Base-by-base conservation (phyloP, 2,113 vertebrate species). In the Sprattus sprattus region DNA sequence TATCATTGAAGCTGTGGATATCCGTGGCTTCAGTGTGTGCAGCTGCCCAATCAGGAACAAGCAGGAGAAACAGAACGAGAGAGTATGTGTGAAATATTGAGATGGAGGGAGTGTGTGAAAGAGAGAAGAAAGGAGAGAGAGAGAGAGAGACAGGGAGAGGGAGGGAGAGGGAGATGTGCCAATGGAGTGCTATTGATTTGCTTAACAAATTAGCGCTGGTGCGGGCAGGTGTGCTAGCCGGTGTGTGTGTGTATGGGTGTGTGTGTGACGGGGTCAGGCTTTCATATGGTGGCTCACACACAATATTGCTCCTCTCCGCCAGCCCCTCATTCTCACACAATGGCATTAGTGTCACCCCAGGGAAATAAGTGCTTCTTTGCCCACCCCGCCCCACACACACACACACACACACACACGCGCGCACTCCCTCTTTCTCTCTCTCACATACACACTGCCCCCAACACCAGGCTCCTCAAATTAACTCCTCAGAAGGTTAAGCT, bases 321-420 rank as follows among this genome's bases (percentile, higher is more conserved):
- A 96, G 95, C 95, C 93, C 93, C 95, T 94, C 94, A 95, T 95
- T 95, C 94, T 93, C 93, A 91, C 93, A 94, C 94, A 95, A 94
- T 95, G 93, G 93, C 91, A 93, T 93, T 93, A 94, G 92, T 90
- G 93, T 93, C 91, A 92, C 95, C 94, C 95, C 90, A 92, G 94
- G 95, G 95, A 96, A 96, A 95, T 96, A 95, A 96, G 94, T 92
- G 92, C 91, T 92, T 90, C 87, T 90, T 91, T 90, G 90, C 91
- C 91, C 89, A 93, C 91, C 91, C 91, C 91, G 92, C 22, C 54
- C 16, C 82, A 82, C 81, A 71, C 85, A 75, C 67, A 83, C 87
- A 84, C 85, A 88, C 89, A 85, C 83, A 86, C 89, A 88, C 83
- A 67, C 64, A 46, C 82, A 67, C 86, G 39, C 50, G 67, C 64